Base-by-base conservation (phyloP, 2,113 vertebrate species). In the Tenrec ecaudatus region DNA sequence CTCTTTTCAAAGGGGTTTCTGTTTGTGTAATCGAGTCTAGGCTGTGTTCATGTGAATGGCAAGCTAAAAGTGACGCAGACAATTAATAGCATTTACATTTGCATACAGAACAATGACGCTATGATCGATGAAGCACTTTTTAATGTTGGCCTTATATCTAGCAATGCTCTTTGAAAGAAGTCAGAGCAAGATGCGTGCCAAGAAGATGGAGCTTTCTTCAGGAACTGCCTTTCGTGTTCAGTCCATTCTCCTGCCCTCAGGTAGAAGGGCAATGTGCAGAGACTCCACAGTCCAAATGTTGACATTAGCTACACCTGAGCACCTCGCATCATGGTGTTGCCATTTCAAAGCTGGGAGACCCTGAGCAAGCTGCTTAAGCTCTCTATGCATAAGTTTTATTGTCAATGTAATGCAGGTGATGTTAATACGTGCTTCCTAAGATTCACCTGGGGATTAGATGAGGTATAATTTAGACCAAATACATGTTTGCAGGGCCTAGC, bases 21-120 rank as follows among this genome's bases (percentile, higher is more conserved):
- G 71, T 76, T 95, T 88, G 88, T 93, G 31, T 85, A 66, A 92
- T 86, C 57, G 79, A 95, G 16, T n/a, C 60, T 92, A 88, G 40
- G 19, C 47, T 84, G 80, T 95, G 3, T 66, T 93, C 69, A 77
- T 68, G 11, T 6, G 22, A 71, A 90, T 94, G 33, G 73, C 27
- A 38, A 90, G 3, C 86, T 62, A 43, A 73, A 80, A 89, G 36
- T 43, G 90, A 94, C 23, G 20, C 40, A 71, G 31, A n/a, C 2
- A 88, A 36, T 95, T 94, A 91, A 77, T 68, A 90, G 27, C 79
- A 83, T 93, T 53, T 86, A 94, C 73, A 81, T 4, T 80, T 62
- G n/a, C 27, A 31, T 14, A 43, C 11, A 92, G 3, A 86, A 73
- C 57, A 91, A 94, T 25, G 47, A 19, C 40, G 40, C 57, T 64